Base-by-base conservation (phyloP, 2,797 vertebrate genomes). In the Triplophysa yarkandensis region DNA sequence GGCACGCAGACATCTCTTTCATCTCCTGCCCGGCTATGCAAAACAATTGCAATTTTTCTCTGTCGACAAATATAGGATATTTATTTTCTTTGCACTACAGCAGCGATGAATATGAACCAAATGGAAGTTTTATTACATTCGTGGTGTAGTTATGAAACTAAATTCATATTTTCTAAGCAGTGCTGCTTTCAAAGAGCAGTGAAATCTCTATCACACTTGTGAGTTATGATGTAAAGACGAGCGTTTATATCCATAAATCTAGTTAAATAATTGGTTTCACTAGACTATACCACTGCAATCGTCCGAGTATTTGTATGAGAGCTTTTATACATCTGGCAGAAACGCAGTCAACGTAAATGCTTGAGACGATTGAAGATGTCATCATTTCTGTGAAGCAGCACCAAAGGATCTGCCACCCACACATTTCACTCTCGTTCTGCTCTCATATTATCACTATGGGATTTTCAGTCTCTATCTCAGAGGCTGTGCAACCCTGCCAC, bases 351-450 rank as follows among this genome's bases (percentile, higher is more conserved):
- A 50, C 50, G 28, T 39, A 67, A 46, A 70, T 30, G 23, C 34
- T 41, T 62, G 27, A 69, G 55, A 62, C 60, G 57, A 50, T 76
- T 74, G 27, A 57, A 66, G 82, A 83, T 86, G 84, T 89, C 88
- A 89, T 86, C 86, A 88, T 89, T 16, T 54, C 77, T 86, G 82
- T 65, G 25, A 57, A 57, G 23, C 52, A 41, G 43, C 50, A 66
- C 61, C 48, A 74, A 57, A 74, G 50, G 28, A 74, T 81, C 84
- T 71, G 74, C 25, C 41, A 57, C 74, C 65, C 65, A 74, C 65
- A 54, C 57, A 36, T 54, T 54, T 25, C 72, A 78, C 55, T 79
- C 57, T 36, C 25, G 21, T 41, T 57, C 28, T 52, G 9, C 41
- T 63, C 54, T 46, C 44, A 67, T 65, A 71, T 66, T 25, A 48